Conservation (phyloP, 2,113 vertebrate species). For the Poeciliopsis occidentalis region DNA sequence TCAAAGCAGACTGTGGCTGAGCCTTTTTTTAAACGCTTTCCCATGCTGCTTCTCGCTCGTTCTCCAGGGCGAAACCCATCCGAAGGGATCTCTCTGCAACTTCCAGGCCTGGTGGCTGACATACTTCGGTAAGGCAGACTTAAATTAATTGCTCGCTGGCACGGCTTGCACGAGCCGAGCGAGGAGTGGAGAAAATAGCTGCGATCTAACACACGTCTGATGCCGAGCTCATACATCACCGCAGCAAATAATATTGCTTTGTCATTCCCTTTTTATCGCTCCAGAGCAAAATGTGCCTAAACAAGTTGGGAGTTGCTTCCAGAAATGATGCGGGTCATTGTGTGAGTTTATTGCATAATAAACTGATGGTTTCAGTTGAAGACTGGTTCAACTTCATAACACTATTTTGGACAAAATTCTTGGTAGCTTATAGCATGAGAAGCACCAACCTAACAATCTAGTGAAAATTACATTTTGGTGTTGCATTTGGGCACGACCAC, state of each 20-base stretch:
- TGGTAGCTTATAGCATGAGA: background rate
- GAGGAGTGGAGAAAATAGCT: conserved; percentile 7
- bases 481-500: background rate
- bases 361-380: background rate
- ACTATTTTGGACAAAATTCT: background rate
- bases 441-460: background rate
- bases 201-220: conserved; percentile 16
- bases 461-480: background rate
- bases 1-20: conserved; percentile 8
- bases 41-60: conserved; percentile 9
- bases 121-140: conserved; percentile 82
- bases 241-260: conserved; percentile 18
- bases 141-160: conserved; percentile 29
- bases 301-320: conserved; percentile 12
- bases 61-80: conserved; percentile 77
- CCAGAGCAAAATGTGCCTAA: conserved; percentile 17
- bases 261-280: conserved; percentile 20
- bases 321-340: background rate
- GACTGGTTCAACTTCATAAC: background rate
- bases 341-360: background rate
- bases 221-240: conserved; percentile 29
- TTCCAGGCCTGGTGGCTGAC: conserved; percentile 87
- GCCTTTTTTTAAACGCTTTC: background rate
- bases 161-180: conserved; percentile 19
- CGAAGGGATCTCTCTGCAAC: conserved; percentile 77